Evolutionary conservation across 2,888 invertebrate genomes (phyloP), one percentile per base, ranked within the genome.

Genomic region (Caradrina kadenii): DNA sequence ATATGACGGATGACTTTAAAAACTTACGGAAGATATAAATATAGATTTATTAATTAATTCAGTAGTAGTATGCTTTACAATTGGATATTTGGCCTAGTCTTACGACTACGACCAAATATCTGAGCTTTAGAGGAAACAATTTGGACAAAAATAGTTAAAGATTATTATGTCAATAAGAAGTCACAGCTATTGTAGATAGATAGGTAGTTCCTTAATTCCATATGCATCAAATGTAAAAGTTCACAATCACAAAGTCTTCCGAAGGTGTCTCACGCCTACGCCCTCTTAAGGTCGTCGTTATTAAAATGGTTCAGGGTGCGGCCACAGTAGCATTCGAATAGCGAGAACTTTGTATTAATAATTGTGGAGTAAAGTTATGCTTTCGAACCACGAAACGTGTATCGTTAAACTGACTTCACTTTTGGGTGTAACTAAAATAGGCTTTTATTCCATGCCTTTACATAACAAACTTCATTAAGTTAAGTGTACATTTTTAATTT

Each of bases 251-350:
- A 53, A 13, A 64, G 59, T 26, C 58, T 63, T 58, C 17, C 17
- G 69, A 76, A 79, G 76, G 79, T 69, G 69, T 68, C 69, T 72
- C 73, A 79, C 76, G 71, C 67, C 71, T 49, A 45, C 68, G 63
- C 63, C 63, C 22, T 31, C 69, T 65, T 69, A 69, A 35, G 39
- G 31, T 35, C 26, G 49, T 15, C 58, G 26, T 73, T 70, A 82
- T 79, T 70, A 15, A 69, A 81, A 76, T 73, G 56, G 39, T 65
- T 76, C 4, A 53, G 67, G 69, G 11, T 45, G 15, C 15, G 49
- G 11, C 0, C 8, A 53, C 35, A 31, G 54, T 70, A 26, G 11
- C 1, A 31, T 42, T 42, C 11, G 1, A n/a, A 63, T 11, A 69
- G 63, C 55, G 63, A 45, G 5, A 45, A 17, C 13, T 39, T 39